phyloP scores from a whole-genome alignment of 1,140 invertebrate genomes.

The Coboldia fuscipes region DNA sequence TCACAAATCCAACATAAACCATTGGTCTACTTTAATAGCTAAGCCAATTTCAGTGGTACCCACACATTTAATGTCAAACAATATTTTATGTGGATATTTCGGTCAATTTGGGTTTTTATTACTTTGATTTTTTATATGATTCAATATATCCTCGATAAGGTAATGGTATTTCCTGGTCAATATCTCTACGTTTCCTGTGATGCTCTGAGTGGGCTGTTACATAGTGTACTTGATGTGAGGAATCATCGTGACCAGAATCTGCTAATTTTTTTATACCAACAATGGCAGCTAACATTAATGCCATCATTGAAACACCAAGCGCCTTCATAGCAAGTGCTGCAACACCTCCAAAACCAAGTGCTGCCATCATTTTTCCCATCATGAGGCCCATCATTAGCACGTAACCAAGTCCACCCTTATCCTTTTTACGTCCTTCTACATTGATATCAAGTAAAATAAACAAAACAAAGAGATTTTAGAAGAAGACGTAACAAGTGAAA shows the following conservation, averaged over 20 bases:
- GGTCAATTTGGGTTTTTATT: no score
- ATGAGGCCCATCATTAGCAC: slow-evolving; percentile 40
- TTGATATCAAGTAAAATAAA: slow-evolving; percentile 8
- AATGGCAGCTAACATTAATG: slow-evolving; percentile 46
- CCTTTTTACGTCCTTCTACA: slow-evolving; percentile 31
- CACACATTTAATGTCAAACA: no score
- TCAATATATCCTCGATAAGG: slow-evolving; percentile 36
- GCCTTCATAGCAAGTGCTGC: slow-evolving; percentile 52
- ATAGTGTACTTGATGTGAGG: slow-evolving; percentile 48
- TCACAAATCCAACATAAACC: no score
- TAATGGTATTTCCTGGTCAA: slow-evolving; percentile 15
- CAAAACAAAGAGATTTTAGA: no score
- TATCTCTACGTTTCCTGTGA: slow-evolving; percentile 27
- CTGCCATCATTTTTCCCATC: slow-evolving; percentile 50
- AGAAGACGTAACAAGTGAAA: no score
- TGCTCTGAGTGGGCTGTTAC: slow-evolving; percentile 35
- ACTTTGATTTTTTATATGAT: no score
- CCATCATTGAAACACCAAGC: slow-evolving; percentile 37
- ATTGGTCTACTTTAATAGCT: no score
- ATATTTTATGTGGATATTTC: no score
- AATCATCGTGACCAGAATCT: slow-evolving; percentile 29
- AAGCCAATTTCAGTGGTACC: no score
- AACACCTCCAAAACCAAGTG: slow-evolving; percentile 43
- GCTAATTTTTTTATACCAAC: slow-evolving; percentile 47
- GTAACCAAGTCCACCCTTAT: slow-evolving; percentile 26